These are phyloP conservation scores for Benthosema pterotum DNA, from an alignment of 2,797 vertebrate genomes.

Conservation along the genomic window DNA sequence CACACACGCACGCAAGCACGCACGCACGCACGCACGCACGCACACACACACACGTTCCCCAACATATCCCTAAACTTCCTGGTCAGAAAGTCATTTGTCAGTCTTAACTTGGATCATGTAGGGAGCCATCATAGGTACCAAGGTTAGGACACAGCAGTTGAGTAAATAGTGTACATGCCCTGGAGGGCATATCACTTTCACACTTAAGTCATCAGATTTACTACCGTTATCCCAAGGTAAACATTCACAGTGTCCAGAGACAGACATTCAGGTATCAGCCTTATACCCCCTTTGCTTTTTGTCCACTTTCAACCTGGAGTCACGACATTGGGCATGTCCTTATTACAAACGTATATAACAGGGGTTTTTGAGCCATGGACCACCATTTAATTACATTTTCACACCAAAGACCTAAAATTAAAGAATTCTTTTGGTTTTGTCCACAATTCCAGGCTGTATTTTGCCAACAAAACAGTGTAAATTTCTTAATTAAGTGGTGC, in stretches of 20 bases:
- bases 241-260: conserved; percentile 54
- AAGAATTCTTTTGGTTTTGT: no score
- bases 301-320: background rate
- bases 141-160: conserved; percentile 82
- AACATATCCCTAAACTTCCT: conserved; percentile 57
- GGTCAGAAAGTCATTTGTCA: conserved; percentile 83
- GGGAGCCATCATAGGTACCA: conserved; percentile 71
- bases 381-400: no score
- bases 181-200: conserved; percentile 71
- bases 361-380: no score
- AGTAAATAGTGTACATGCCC: conserved; percentile 75
- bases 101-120: conserved; percentile 83
- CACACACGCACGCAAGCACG: no score
- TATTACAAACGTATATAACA: no score
- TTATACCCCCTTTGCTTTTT: conserved; percentile 4
- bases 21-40: background rate
- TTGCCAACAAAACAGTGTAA: no score
- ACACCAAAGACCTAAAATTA: no score
- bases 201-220: conserved; percentile 56
- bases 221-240: conserved; percentile 70
- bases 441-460: no score
- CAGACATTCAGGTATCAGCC: conserved; percentile 65
- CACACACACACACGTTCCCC: background rate
- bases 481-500: no score
- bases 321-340: no score